phyloP scores from a whole-genome alignment of 2,888 invertebrate genomes.

The Drosophila bunnanda region DNA sequence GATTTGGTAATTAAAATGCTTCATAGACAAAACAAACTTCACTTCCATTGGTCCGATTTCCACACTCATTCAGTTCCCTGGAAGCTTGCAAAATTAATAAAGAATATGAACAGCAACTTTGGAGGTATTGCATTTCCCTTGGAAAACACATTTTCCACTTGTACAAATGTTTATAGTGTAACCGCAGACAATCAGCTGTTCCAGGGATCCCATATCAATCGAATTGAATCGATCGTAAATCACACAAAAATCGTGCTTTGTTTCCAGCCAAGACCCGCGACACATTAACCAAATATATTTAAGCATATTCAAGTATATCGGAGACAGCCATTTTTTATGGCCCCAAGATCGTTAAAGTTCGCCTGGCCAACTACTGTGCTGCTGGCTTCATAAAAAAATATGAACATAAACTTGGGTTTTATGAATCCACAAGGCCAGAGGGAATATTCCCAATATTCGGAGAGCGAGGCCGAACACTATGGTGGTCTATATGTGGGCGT shows the following conservation, averaged over 20 bases:
- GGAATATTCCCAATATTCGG: background rate
- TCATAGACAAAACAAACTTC: slow-evolving; percentile 32
- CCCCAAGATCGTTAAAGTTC: slow-evolving; percentile 26
- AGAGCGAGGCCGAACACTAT: slow-evolving; percentile 32
- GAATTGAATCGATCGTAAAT: slow-evolving; percentile 35
- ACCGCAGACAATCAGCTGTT: slow-evolving; percentile 44
- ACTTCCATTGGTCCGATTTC: slow-evolving; percentile 28
- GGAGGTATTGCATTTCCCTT: slow-evolving; percentile 27
- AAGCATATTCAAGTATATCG: background rate
- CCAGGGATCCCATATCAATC: slow-evolving; percentile 36
- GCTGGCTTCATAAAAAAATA: slow-evolving; percentile 38
- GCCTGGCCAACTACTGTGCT: slow-evolving; percentile 42
- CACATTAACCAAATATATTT: slow-evolving; percentile 35
- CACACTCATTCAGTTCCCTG: slow-evolving; percentile 10
- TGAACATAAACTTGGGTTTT: slow-evolving; percentile 33
- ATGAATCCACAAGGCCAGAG: slow-evolving; percentile 38
- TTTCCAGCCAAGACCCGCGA: slow-evolving; percentile 16
- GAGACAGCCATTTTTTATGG: slow-evolving; percentile 22
- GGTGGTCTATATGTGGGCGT: slow-evolving; percentile 32
- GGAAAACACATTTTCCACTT: slow-evolving; percentile 41
- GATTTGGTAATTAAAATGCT: slow-evolving; percentile 26
- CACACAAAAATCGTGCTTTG: slow-evolving; percentile 29
- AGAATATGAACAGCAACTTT: slow-evolving; percentile 8
- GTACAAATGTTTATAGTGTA: slow-evolving; percentile 42
- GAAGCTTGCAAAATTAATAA: slow-evolving; percentile 39